Percentiles rank a stretch among this genome's conserved stretches.
These are phyloP conservation scores for Mormyrops boulengeri DNA, from an alignment of 2,797 vertebrate genomes.

Conservation along the genomic window DNA sequence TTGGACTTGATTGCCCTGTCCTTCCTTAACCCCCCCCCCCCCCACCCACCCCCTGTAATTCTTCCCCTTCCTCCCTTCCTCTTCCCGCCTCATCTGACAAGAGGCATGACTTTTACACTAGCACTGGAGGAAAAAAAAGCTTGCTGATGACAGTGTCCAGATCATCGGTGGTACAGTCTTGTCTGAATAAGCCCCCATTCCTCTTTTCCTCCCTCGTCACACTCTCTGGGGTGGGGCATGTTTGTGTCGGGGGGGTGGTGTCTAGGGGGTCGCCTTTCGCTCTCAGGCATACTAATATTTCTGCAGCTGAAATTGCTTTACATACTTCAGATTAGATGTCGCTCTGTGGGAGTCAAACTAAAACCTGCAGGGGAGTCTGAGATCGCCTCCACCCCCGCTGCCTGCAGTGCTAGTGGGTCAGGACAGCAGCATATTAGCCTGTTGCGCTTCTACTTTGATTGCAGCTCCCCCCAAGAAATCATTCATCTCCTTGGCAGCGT, in stretches of 20 bases:
- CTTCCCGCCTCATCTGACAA: constrained; percentile 19
- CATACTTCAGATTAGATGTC: constrained; percentile 40
- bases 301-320: constrained; percentile 33
- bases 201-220: constrained; percentile 14
- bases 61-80: constrained; percentile 14
- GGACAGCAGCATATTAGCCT: background rate
- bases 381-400: constrained; percentile 24
- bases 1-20: constrained; percentile 13
- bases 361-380: constrained; percentile 37
- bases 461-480: background rate
- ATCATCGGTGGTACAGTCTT: background rate
- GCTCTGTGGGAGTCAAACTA: constrained; percentile 10
- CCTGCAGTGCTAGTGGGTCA: background rate
- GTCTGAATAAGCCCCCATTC: constrained; percentile 10
- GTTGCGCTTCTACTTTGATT: background rate
- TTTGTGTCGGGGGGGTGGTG: background rate
- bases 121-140: background rate
- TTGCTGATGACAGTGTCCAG: background rate
- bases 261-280: constrained; percentile 26
- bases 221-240: background rate
- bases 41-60: background rate
- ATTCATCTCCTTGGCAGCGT: background rate
- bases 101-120: background rate
- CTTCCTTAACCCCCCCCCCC: constrained; percentile 18
- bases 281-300: constrained; percentile 32